These are phyloP conservation scores for Eueremaeus valkanovi DNA, from an alignment of 2,888 invertebrate species.

Conservation along the genomic window DNA sequence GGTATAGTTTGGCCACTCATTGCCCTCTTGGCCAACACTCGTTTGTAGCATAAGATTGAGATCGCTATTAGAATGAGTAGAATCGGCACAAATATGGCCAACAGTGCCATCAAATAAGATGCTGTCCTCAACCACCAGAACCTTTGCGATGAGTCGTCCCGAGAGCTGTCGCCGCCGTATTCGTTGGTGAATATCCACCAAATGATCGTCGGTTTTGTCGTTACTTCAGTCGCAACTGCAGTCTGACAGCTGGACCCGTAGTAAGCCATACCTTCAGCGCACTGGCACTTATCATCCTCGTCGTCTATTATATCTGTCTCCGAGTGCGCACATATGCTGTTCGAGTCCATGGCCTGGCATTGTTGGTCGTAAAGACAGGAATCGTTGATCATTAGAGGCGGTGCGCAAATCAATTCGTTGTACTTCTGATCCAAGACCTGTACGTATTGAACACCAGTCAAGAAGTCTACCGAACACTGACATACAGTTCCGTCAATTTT, in stretches of 20 bases:
- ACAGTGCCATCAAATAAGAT: not conserved
- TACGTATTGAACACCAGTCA: not conserved
- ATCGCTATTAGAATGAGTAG: not conserved
- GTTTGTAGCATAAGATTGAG: not conserved
- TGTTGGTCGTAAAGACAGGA: conserved; percentile 17
- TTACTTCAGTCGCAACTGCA: not conserved
- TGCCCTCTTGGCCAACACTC: not conserved
- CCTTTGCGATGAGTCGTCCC: not conserved
- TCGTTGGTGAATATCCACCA: conserved; percentile 15
- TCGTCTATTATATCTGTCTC: not conserved
- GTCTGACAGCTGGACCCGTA: not conserved
- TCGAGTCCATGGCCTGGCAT: conserved; percentile 15
- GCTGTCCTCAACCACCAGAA: not conserved
- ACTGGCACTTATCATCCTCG: not conserved
- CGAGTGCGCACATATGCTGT: not conserved
- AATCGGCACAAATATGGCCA: not conserved
- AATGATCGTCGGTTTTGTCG: not conserved
- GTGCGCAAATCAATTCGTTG: not conserved
- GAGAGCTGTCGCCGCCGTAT: not conserved
- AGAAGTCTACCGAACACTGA: not conserved
- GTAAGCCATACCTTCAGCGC: not conserved
- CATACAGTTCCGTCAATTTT: not conserved
- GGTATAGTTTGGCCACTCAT: no score
- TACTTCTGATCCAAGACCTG: not conserved
- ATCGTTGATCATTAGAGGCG: not conserved